These are phyloP conservation scores for Rallus crepitans DNA, from an alignment of 2,797 vertebrate genomes.

Conservation along the genomic window DNA sequence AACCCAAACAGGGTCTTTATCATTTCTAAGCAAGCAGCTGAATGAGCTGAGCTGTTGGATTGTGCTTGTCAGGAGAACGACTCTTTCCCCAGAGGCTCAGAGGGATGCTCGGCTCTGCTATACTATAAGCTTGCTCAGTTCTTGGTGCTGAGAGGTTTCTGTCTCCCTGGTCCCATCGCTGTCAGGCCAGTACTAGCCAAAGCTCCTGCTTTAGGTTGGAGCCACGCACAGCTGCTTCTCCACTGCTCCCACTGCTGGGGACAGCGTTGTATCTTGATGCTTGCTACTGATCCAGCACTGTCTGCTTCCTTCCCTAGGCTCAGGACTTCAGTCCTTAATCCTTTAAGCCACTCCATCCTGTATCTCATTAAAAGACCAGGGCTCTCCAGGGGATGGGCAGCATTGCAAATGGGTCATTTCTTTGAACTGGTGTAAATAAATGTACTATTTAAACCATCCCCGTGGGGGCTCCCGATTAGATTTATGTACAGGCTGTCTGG, in stretches of 20 bases:
- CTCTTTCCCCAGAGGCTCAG: accelerated
- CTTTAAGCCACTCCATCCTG: constrained; percentile 36
- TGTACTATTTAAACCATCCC: neutral
- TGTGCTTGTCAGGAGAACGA: neutral
- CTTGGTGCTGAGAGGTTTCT: accelerated
- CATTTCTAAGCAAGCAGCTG: neutral
- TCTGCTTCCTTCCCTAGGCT: neutral
- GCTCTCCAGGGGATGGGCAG: neutral
- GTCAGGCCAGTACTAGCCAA: neutral
- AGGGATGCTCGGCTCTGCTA: accelerated
- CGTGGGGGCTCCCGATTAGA: neutral
- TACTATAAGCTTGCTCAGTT: neutral
- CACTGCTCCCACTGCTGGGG: neutral
- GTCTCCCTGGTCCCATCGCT: neutral
- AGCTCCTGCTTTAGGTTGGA: neutral
- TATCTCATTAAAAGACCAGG: constrained; percentile 11
- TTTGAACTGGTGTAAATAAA: neutral
- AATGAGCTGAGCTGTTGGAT: neutral
- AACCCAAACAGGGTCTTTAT: neutral
- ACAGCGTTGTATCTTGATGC: neutral
- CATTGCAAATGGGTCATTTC: constrained; percentile 25
- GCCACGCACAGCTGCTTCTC: accelerated
- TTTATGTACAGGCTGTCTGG: neutral
- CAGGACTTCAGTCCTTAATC: constrained; percentile 32
- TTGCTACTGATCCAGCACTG: neutral